Percentiles rank a stretch among this genome's conserved stretches.
Evolutionary conservation across 2,113 vertebrate genomes (phyloP).

Genomic region (Sinocyclocheilus grahami): DNA sequence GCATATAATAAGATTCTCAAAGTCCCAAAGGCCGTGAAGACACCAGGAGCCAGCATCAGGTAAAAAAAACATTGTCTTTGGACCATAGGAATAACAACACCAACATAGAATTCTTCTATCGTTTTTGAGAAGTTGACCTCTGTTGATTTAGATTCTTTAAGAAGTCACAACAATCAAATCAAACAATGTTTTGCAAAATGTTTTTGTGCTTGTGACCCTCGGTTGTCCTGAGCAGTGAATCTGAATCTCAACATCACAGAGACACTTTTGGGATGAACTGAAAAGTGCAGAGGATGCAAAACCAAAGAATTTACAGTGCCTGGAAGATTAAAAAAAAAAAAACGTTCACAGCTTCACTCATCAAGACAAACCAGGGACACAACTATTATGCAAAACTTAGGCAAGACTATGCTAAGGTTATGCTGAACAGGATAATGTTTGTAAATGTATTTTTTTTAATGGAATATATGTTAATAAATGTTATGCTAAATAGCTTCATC

Average conservation of each 20-base stretch:
- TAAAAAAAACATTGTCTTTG: neutral
- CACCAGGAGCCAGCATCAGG: neutral
- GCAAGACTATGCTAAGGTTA: too few relatives aligned
- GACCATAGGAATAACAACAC: neutral
- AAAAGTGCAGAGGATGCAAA: neutral
- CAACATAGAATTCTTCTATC: too few relatives aligned
- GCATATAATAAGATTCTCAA: conserved; percentile 14
- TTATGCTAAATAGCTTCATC: too few relatives aligned
- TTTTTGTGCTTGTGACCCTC: neutral
- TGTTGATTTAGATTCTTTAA: neutral
- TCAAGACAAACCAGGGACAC: neutral
- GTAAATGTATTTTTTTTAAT: too few relatives aligned
- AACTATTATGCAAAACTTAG: neutral
- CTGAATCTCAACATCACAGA: neutral
- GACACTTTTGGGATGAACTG: neutral
- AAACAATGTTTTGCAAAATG: neutral
- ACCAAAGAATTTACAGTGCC: neutral
- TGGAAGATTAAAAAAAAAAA: neutral
- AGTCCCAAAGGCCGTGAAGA: conserved; percentile 17
- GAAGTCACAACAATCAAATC: neutral
- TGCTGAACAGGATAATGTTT: too few relatives aligned
- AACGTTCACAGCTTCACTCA: neutral
- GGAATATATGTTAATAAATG: too few relatives aligned
- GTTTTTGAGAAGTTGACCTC: neutral
- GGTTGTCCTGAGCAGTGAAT: neutral